phyloP scores from a whole-genome alignment of 2,113 vertebrate species.

The Sapajus apella region DNA sequence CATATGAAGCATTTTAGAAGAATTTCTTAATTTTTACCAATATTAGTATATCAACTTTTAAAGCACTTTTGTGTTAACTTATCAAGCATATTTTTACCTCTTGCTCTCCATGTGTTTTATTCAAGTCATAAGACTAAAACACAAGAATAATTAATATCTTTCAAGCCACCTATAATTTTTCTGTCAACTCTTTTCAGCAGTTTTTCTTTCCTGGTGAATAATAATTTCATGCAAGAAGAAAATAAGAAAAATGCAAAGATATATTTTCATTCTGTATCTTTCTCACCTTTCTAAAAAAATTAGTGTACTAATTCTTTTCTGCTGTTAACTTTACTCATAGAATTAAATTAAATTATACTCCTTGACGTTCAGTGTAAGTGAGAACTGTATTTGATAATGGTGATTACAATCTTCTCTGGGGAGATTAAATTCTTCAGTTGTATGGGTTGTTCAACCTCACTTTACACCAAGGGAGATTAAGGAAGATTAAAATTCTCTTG shows the following conservation, averaged over 20 bases:
- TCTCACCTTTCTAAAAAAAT: slow-evolving; percentile 54
- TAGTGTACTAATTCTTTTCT: slow-evolving; percentile 59
- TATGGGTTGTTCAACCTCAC: slow-evolving; percentile 27
- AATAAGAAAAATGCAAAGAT: slow-evolving; percentile 52
- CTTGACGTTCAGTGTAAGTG: not conserved
- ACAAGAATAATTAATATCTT: slow-evolving; percentile 59
- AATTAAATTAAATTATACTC: slow-evolving; percentile 56
- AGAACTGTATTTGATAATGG: slow-evolving; percentile 15
- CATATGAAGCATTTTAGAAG: slow-evolving; percentile 52
- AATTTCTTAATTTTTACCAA: slow-evolving; percentile 54
- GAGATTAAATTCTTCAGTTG: slow-evolving; percentile 48
- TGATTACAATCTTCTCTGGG: slow-evolving; percentile 54
- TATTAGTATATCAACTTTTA: slow-evolving; percentile 10
- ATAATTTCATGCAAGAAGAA: slow-evolving; percentile 44
- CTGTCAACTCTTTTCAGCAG: slow-evolving; percentile 53
- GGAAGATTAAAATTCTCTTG: not conserved
- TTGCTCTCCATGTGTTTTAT: slow-evolving; percentile 45
- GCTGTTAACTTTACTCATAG: slow-evolving; percentile 57
- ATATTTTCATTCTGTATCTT: slow-evolving; percentile 55
- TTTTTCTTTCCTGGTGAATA: slow-evolving; percentile 73
- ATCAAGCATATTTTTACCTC: slow-evolving; percentile 60
- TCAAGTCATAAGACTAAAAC: slow-evolving; percentile 57
- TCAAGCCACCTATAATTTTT: slow-evolving; percentile 74
- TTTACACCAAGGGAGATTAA: slow-evolving; percentile 32
- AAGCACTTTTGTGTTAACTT: slow-evolving; percentile 60